These are phyloP conservation scores for Nesogale talazaci DNA, from an alignment of 2,113 vertebrate genomes.

Conservation along the genomic window DNA sequence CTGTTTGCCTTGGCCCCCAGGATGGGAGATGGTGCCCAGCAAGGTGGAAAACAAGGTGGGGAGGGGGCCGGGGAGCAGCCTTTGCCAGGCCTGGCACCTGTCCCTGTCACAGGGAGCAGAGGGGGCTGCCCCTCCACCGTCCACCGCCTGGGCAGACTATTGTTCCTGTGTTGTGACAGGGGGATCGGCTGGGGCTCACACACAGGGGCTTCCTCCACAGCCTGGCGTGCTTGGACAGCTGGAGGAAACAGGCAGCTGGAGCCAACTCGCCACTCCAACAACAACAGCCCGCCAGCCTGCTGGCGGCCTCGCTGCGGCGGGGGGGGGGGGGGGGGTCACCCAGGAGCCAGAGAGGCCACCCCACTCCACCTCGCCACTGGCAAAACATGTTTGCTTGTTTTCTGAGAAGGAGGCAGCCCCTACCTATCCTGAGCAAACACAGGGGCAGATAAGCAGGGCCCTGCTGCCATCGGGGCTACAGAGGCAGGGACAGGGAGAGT, in stretches of 20 bases:
- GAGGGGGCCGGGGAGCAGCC: not conserved
- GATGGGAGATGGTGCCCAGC: constrained; percentile 53
- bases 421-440: constrained; percentile 85
- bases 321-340: constrained; percentile 26
- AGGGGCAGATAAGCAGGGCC: constrained; percentile 84
- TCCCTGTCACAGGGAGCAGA: constrained; percentile 23
- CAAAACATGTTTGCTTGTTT: constrained; percentile 82
- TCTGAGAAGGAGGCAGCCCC: constrained; percentile 4
- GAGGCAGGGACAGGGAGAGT: not conserved
- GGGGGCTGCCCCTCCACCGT: constrained; percentile 41
- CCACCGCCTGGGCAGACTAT: constrained; percentile 71
- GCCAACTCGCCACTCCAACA: constrained; percentile 77
- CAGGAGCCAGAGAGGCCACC: constrained; percentile 70
- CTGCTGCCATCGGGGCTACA: constrained; percentile 38
- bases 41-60: constrained; percentile 85
- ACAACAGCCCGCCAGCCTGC: constrained; percentile 71
- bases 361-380: constrained; percentile 67
- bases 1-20: constrained; percentile 85
- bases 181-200: constrained; percentile 60
- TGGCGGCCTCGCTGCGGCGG: constrained; percentile 39
- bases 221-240: constrained; percentile 78
- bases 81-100: not conserved
- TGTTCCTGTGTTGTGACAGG: constrained; percentile 88
- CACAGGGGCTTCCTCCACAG: constrained; percentile 75
- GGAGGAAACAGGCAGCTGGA: constrained; percentile 63